These are phyloP conservation scores for Pherbina coryleti DNA, from an alignment of 2,888 invertebrate genomes.

Conservation along the genomic window DNA sequence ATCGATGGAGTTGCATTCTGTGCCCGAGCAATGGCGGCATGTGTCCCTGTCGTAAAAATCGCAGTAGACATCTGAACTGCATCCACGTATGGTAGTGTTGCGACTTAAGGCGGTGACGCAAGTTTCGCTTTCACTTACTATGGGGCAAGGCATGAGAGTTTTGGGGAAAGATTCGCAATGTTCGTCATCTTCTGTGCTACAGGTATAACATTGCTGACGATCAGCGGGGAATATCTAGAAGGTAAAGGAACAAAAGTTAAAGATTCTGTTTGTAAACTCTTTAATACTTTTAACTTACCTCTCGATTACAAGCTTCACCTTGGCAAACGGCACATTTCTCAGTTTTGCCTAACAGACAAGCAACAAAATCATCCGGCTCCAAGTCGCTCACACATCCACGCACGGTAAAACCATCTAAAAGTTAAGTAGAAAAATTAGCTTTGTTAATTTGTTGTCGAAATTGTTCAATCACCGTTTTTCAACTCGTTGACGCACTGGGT, in stretches of 20 bases:
- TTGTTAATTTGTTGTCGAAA: not conserved
- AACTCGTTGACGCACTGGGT: slow-evolving; percentile 58
- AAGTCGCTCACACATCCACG: slow-evolving; percentile 62
- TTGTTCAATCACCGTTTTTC: slow-evolving; percentile 44
- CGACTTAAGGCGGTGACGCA: slow-evolving; percentile 55
- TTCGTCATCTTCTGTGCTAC: slow-evolving; percentile 57
- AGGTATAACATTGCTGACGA: slow-evolving; percentile 60
- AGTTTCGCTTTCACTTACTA: slow-evolving; percentile 53
- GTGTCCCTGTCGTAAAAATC: slow-evolving; percentile 54
- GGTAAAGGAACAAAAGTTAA: not conserved
- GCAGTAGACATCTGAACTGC: slow-evolving; percentile 58
- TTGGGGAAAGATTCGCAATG: slow-evolving; percentile 60
- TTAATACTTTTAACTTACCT: slow-evolving; percentile 50
- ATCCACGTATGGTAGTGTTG: slow-evolving; percentile 61
- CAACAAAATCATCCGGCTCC: slow-evolving; percentile 52
- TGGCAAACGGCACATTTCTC: slow-evolving; percentile 56
- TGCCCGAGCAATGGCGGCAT: slow-evolving; percentile 59
- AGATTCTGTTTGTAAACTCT: not conserved
- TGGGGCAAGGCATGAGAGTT: slow-evolving; percentile 50
- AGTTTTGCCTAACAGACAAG: slow-evolving; percentile 58
- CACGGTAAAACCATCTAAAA: slow-evolving; percentile 58
- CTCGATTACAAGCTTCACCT: slow-evolving; percentile 59
- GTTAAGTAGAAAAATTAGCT: not conserved
- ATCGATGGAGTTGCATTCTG: slow-evolving; percentile 61
- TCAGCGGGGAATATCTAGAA: slow-evolving; percentile 60